A percentile compares a stretch with the other conserved stretches of the same genome.
Conservation (phyloP, 1,140 invertebrate species). For the Heliconius eleuchia region DNA sequence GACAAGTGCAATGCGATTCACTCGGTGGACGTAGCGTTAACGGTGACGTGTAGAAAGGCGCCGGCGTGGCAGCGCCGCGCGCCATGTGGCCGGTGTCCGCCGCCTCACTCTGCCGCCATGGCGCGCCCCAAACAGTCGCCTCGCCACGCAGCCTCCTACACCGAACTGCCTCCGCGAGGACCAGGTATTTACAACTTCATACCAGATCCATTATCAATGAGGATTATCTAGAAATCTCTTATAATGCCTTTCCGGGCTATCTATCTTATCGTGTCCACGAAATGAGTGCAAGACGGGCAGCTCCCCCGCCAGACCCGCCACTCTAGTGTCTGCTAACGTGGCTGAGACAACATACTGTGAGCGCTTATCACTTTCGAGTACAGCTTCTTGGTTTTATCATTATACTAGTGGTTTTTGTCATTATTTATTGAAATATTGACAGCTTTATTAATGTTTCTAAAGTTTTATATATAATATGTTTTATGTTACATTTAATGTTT, state of each 20-base stretch:
- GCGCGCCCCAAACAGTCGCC: constrained; percentile 73
- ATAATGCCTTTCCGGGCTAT: background rate
- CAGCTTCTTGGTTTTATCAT: background rate
- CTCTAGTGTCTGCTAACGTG: constrained; percentile 37
- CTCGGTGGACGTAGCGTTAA: no score
- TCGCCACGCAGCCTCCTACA: constrained; percentile 64
- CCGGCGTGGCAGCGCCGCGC: constrained; percentile 46
- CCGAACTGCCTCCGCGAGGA: constrained; percentile 71
- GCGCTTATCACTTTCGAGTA: background rate
- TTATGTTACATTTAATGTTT: no score
- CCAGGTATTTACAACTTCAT: constrained; percentile 60
- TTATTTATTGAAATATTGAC: background rate
- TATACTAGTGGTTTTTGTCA: background rate
- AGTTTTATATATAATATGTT: no score
- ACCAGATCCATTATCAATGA: constrained; percentile 20
- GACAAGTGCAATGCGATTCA: no score
- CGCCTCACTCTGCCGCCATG: constrained; percentile 70
- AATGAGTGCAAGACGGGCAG: constrained; percentile 14
- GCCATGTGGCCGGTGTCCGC: constrained; percentile 38
- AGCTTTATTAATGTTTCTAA: no score
- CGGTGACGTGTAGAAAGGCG: constrained; percentile 63
- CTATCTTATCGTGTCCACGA: constrained; percentile 30
- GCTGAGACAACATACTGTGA: constrained; percentile 35
- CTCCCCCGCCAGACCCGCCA: background rate
- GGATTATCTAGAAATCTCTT: background rate